Conservation (phyloP, 2,888 invertebrate genomes). For the Mesorhabditis spiculigera region DNA sequence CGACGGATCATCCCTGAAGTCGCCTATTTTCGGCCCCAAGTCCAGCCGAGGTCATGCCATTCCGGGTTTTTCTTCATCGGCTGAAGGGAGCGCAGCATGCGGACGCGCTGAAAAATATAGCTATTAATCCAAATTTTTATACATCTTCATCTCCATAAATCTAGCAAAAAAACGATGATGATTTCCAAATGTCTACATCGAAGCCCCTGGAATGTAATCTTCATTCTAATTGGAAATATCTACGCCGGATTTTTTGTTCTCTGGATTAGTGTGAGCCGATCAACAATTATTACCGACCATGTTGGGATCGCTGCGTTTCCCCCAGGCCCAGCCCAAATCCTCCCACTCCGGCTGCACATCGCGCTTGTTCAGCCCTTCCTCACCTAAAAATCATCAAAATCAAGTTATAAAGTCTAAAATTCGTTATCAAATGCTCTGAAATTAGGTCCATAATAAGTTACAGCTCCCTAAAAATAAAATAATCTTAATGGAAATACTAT, state of each 20-base stretch:
- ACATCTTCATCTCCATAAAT: too few relatives aligned
- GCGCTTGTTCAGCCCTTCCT: slow-evolving; percentile 16
- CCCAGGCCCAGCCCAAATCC: slow-evolving; percentile 46
- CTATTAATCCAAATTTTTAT: too few relatives aligned
- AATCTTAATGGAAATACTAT: too few relatives aligned
- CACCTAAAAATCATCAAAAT: background rate
- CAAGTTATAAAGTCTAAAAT: too few relatives aligned
- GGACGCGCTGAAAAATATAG: background rate
- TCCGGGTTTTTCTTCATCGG: slow-evolving; percentile 46
- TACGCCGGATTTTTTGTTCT: background rate
- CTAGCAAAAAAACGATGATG: too few relatives aligned
- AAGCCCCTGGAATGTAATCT: slow-evolving; percentile 16
- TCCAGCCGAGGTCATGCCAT: slow-evolving; percentile 46
- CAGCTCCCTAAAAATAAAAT: too few relatives aligned
- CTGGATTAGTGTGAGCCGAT: background rate
- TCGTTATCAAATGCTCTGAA: too few relatives aligned
- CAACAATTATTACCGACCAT: background rate
- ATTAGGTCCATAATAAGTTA: too few relatives aligned
- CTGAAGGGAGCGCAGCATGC: slow-evolving; percentile 29
- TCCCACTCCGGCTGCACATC: slow-evolving; percentile 33
- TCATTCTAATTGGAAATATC: slow-evolving; percentile 3
- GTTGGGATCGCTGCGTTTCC: slow-evolving; percentile 26
- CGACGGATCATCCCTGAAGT: too few relatives aligned
- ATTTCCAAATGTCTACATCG: background rate
- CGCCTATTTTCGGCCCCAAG: slow-evolving; percentile 34